These are phyloP conservation scores for Drosophila albomicans DNA, from an alignment of 1,140 invertebrate genomes.

Conservation along the genomic window DNA sequence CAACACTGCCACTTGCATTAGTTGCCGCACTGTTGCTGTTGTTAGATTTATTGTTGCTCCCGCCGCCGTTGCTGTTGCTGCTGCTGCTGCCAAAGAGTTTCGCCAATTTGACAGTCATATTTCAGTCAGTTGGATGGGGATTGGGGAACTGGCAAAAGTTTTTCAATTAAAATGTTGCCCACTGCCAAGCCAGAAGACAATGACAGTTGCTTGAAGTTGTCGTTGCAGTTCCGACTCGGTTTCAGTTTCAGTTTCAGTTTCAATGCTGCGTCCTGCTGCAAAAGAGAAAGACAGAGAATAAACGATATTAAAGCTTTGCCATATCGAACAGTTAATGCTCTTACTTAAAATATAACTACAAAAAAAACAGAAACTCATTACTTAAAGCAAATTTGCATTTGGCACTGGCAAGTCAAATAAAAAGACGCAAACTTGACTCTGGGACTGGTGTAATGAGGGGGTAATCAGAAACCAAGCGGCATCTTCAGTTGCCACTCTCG, in stretches of 20 bases:
- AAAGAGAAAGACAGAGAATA: slow-evolving; percentile 3
- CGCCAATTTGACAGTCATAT: slow-evolving; percentile 80
- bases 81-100: slow-evolving; percentile 66
- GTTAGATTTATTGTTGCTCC: slow-evolving; percentile 6
- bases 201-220: slow-evolving; percentile 43
- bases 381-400: no score
- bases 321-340: neutral
- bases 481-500: neutral
- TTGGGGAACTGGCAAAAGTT: slow-evolving; percentile 49
- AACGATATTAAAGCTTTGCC: neutral
- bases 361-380: no score
- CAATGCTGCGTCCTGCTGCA: slow-evolving; percentile 15
- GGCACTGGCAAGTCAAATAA: no score
- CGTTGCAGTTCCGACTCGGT: slow-evolving; percentile 21
- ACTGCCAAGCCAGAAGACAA: slow-evolving; percentile 54
- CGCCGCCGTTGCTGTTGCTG: slow-evolving; percentile 6
- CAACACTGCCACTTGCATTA: no score
- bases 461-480: neutral
- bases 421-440: no score
- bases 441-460: no score
- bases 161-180: slow-evolving; percentile 75
- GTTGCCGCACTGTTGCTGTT: neutral
- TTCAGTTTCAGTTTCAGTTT: slow-evolving; percentile 7
- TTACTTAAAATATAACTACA: no score
- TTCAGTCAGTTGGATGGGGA: neutral